These are phyloP conservation scores for Panagrolaimus sp. DNA, from an alignment of 1,140 invertebrate species.

Conservation along the genomic window DNA sequence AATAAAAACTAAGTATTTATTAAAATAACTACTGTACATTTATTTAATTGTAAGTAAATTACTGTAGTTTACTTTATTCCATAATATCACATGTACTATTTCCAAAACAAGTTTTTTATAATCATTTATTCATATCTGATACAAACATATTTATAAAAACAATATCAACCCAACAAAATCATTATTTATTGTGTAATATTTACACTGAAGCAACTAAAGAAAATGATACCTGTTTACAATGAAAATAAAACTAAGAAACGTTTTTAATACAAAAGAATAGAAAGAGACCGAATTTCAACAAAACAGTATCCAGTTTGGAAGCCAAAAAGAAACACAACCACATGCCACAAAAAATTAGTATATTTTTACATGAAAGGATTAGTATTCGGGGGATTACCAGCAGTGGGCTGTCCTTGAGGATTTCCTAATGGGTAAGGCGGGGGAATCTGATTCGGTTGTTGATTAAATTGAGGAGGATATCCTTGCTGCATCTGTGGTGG, in stretches of 20 bases:
- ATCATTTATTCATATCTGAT: constrained; percentile 17
- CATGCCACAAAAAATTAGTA: no score
- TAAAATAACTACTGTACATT: no score
- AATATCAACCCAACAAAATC: background rate
- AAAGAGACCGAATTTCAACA: constrained; percentile 1
- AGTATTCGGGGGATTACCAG: background rate
- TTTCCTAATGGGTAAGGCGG: constrained; percentile 3
- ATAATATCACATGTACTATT: no score
- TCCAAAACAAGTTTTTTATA: background rate
- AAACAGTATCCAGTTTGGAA: background rate
- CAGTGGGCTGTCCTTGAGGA: background rate
- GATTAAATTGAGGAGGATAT: constrained; percentile 3
- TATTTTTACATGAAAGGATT: constrained; percentile 11
- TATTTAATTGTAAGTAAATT: no score
- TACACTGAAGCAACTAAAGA: background rate
- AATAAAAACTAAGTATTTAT: no score
- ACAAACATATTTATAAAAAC: background rate
- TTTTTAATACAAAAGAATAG: constrained; percentile 8
- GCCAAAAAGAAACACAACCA: no score
- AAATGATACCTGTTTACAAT: constrained; percentile 5
- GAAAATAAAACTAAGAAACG: background rate
- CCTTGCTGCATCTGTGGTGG: background rate
- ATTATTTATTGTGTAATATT: background rate
- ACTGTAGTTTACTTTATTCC: no score
- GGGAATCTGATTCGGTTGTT: background rate